Evolutionary conservation across 2,888 invertebrate genomes (phyloP).

Genomic region (Caenorhabditis angaria): DNA sequence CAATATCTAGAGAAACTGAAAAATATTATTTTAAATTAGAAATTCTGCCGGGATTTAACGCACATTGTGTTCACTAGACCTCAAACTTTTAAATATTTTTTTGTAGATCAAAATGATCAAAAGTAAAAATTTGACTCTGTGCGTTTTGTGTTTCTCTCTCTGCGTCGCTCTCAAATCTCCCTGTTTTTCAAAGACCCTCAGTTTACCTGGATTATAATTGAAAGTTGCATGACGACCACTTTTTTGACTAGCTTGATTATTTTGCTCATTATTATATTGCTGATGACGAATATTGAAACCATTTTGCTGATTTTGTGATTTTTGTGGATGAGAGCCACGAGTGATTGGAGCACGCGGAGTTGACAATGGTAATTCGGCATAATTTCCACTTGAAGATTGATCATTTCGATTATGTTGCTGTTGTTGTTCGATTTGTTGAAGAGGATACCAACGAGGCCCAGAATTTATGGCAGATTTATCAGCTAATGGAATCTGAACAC

Average conservation of each 20-base stretch:
- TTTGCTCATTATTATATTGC: neutral
- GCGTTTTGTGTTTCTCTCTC: neutral
- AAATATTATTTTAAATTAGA: slow-evolving; percentile 8
- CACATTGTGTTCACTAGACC: too few species aligned
- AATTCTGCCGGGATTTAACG: too few species aligned
- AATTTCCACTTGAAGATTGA: slow-evolving; percentile 21
- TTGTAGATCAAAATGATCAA: too few species aligned
- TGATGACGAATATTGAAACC: slow-evolving; percentile 15
- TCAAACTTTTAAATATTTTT: too few species aligned
- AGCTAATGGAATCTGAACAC: slow-evolving; percentile 74
- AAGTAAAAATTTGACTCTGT: too few species aligned
- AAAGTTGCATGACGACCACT: slow-evolving; percentile 34
- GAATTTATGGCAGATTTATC: slow-evolving; percentile 36
- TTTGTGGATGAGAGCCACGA: slow-evolving; percentile 9
- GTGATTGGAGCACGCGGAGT: neutral
- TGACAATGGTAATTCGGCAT: slow-evolving; percentile 19
- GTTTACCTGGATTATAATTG: slow-evolving; percentile 45
- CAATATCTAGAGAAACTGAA: slow-evolving; percentile 60
- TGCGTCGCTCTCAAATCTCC: neutral
- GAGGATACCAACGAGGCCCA: slow-evolving; percentile 76
- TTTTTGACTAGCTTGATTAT: neutral
- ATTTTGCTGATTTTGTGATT: slow-evolving; percentile 7
- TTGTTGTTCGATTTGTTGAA: slow-evolving; percentile 66
- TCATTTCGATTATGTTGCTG: slow-evolving; percentile 8
- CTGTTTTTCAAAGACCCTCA: neutral